Evolutionary conservation across 1,140 invertebrate species (phyloP).

Genomic region (Helicoverpa armigera): DNA sequence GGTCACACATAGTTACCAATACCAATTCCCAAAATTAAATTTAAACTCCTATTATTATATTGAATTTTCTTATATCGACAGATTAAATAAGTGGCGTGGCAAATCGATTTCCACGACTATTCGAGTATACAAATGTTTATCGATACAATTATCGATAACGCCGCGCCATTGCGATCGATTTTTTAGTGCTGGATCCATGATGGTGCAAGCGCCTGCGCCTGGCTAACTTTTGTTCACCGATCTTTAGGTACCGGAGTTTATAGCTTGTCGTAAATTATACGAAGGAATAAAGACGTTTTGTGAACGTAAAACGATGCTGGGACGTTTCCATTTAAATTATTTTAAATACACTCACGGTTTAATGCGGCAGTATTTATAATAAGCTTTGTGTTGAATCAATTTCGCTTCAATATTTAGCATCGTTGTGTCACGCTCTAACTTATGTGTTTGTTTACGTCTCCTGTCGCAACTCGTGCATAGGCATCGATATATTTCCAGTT

Average conservation of each 20-base stretch:
- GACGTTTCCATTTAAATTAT: constrained; percentile 80
- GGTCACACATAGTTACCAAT: constrained; percentile 27
- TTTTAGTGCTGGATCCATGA: constrained; percentile 64
- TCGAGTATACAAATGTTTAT: constrained; percentile 48
- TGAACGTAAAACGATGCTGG: constrained; percentile 64
- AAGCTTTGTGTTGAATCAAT: constrained; percentile 75
- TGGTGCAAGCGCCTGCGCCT: constrained; percentile 63
- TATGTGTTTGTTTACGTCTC: constrained; percentile 43
- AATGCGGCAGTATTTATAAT: constrained; percentile 69
- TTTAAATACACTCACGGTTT: constrained; percentile 71
- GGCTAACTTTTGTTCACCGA: constrained; percentile 77
- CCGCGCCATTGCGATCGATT: constrained; percentile 59
- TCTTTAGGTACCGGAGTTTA: constrained; percentile 78
- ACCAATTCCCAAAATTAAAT: constrained; percentile 37
- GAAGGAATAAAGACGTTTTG: constrained; percentile 80
- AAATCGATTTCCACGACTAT: constrained; percentile 41
- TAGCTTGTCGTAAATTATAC: constrained; percentile 73
- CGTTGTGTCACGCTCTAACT: constrained; percentile 41
- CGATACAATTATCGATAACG: constrained; percentile 57
- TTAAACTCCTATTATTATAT: constrained; percentile 45
- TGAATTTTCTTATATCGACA: constrained; percentile 15
- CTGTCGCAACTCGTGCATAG: not conserved
- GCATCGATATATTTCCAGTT: constrained; percentile 35
- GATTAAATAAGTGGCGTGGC: constrained; percentile 46
- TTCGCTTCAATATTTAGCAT: constrained; percentile 59